Conservation (phyloP, 2,113 vertebrate genomes). For the Protomyctophum bolini region DNA sequence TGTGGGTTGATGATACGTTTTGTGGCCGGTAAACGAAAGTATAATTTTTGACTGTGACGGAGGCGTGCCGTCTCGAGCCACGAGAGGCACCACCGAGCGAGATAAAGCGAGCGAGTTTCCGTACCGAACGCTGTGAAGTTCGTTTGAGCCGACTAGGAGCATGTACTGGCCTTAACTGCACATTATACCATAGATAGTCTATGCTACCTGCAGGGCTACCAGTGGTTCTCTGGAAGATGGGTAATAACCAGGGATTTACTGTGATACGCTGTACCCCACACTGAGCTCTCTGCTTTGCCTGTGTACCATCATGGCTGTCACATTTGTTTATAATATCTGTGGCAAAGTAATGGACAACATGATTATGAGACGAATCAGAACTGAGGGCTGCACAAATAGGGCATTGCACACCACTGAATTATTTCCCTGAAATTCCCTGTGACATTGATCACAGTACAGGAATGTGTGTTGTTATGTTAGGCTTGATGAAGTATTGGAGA, state of each 20-base stretch:
- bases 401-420: constrained; percentile 23
- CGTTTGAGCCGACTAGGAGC: no score
- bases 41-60: no score
- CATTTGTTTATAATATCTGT: constrained; percentile 61
- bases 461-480: not conserved
- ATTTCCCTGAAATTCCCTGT: constrained; percentile 40
- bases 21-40: no score
- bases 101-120: no score
- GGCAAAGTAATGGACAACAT: constrained; percentile 50
- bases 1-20: no score
- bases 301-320: constrained; percentile 60
- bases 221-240: not conserved
- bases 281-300: constrained; percentile 43
- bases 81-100: no score
- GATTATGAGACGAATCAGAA: constrained; percentile 31
- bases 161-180: no score
- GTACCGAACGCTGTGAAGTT: no score
- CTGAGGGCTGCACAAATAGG: constrained; percentile 14
- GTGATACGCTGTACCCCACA: constrained; percentile 24
- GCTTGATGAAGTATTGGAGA: constrained; percentile 11
- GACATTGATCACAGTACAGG: constrained; percentile 17
- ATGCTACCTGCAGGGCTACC: constrained; percentile 8
- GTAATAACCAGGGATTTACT: constrained; percentile 52
- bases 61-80: no score
- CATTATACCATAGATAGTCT: not conserved